Evolutionary conservation across 2,797 vertebrate species (phyloP).

Genomic region (Percopsis omiscomaycus): DNA sequence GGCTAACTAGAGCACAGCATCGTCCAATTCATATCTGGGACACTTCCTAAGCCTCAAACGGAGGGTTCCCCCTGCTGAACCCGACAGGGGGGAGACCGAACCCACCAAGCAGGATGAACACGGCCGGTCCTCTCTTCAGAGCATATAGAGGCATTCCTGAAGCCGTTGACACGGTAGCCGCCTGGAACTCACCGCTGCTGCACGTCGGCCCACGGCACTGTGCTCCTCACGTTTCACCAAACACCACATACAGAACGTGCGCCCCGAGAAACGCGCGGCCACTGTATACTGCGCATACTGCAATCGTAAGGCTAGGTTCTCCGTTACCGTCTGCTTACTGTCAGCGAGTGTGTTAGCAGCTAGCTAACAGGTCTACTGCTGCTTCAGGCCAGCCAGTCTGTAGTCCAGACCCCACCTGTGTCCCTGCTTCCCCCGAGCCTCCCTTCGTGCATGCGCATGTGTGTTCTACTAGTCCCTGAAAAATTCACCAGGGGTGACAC

Average conservation of each 20-base stretch:
- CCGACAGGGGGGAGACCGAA: too few species aligned
- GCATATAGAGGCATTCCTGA: conserved; percentile 29
- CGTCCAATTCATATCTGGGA: conserved; percentile 40
- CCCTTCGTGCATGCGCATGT: neutral
- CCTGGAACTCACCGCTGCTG: too few species aligned
- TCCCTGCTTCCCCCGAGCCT: conserved; percentile 13
- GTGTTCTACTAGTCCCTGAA: neutral
- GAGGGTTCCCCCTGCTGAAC: too few species aligned
- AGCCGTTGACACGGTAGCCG: neutral
- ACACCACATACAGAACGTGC: conserved; percentile 3
- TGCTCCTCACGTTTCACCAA: conserved; percentile 13
- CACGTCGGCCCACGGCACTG: too few species aligned
- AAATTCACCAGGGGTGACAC: neutral
- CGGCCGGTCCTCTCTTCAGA: conserved; percentile 18
- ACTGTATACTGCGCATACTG: too few species aligned
- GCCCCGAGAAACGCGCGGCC: too few species aligned
- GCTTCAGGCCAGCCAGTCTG: conserved; percentile 3
- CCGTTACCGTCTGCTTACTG: conserved; percentile 9
- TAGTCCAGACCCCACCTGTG: conserved; percentile 11
- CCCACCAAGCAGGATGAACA: conserved; percentile 25
- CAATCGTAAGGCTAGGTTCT: too few species aligned
- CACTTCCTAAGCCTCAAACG: neutral
- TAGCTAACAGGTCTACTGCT: conserved; percentile 4
- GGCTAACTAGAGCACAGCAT: conserved; percentile 23
- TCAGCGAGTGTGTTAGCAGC: conserved; percentile 18